phyloP scores from a whole-genome alignment of 2,797 vertebrate genomes.

The Cygnus olor region DNA sequence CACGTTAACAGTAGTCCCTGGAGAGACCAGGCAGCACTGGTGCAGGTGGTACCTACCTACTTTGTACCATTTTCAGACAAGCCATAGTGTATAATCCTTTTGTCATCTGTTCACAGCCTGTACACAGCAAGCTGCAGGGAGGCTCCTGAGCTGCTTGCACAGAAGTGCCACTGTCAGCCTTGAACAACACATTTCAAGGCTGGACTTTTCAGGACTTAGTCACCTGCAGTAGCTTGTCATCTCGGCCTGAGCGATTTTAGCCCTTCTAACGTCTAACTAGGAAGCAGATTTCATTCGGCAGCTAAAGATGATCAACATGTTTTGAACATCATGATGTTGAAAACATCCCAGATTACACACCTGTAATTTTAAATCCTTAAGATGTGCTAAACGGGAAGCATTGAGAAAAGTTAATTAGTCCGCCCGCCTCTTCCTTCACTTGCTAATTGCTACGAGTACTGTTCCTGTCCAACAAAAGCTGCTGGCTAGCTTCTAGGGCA shows the following conservation, averaged over 20 bases:
- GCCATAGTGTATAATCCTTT: background rate
- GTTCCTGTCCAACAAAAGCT: constrained; percentile 13
- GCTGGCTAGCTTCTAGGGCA: constrained; percentile 18
- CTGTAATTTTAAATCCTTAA: constrained; percentile 1
- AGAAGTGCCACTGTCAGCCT: background rate
- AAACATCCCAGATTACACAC: background rate
- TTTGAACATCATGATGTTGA: background rate
- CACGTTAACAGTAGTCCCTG: background rate
- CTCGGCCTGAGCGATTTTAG: background rate
- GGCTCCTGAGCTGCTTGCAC: background rate
- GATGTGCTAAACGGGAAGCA: background rate
- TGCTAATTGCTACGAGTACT: background rate
- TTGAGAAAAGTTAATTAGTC: constrained; percentile 2
- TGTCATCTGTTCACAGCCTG: background rate
- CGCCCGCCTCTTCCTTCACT: background rate
- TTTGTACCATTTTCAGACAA: background rate
- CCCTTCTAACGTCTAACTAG: background rate
- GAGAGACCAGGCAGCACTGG: background rate
- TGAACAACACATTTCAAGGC: background rate
- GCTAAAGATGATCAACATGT: background rate
- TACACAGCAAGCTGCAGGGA: background rate
- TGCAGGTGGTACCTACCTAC: background rate
- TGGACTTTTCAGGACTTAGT: fast-evolving
- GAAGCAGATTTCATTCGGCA: background rate
- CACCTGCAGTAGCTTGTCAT: background rate